A percentile compares a stretch with the other conserved stretches of the same genome.
These are phyloP conservation scores for Stegodyphus dumicola DNA, from an alignment of 1,140 invertebrate species.

Conservation along the genomic window DNA sequence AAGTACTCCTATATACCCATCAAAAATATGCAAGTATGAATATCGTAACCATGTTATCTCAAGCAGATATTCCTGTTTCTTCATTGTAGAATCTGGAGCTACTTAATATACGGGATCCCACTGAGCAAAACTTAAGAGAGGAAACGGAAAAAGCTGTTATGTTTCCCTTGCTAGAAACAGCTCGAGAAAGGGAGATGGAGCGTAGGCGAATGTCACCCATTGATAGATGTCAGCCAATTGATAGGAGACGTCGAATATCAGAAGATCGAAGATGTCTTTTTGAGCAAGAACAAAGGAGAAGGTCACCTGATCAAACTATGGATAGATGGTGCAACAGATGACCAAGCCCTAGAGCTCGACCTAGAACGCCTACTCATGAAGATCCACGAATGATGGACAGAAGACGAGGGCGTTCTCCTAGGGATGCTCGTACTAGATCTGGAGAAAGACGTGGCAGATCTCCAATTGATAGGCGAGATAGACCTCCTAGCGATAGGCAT, in stretches of 20 bases:
- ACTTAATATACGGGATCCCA: no score
- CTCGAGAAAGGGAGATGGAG: no score
- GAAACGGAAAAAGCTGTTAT: no score
- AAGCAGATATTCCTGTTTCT: no score
- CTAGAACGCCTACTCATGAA: conserved; percentile 22
- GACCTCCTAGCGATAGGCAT: conserved; percentile 1
- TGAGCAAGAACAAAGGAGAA: conserved; percentile 40
- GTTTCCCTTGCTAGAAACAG: no score
- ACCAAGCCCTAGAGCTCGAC: conserved; percentile 45
- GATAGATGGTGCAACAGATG: conserved; percentile 17
- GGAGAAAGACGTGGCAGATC: conserved; percentile 15
- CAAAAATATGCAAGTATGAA: no score
- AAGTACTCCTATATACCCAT: no score
- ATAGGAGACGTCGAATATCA: conserved; percentile 28
- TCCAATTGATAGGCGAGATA: conserved; percentile 10
- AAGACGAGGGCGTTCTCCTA: conserved; percentile 28
- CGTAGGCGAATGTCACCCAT: no score
- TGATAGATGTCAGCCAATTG: no score
- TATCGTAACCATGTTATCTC: no score
- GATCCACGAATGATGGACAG: conserved; percentile 10
- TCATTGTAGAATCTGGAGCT: no score
- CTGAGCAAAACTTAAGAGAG: no score
- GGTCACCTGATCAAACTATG: conserved; percentile 8
- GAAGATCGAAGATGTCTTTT: conserved; percentile 25
- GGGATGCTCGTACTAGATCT: conserved; percentile 14